These are phyloP conservation scores for Calyptomena viridis DNA, from an alignment of 2,113 vertebrate species.

Conservation along the genomic window DNA sequence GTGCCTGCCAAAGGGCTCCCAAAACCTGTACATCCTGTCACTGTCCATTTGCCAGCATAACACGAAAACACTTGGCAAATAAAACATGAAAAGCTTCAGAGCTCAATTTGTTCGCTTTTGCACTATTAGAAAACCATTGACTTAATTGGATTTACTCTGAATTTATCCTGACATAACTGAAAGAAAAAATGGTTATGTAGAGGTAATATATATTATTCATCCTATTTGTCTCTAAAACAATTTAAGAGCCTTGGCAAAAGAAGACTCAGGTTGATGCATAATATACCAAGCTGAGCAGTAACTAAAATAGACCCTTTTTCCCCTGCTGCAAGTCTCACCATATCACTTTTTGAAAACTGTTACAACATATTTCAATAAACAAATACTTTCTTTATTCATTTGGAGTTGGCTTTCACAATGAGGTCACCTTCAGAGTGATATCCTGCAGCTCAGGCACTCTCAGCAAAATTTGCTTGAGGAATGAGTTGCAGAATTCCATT, in stretches of 20 bases:
- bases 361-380: constrained; percentile 30
- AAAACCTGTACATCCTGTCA: constrained; percentile 35
- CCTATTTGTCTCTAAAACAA: not conserved
- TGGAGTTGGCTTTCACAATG: constrained; percentile 21
- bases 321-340: not conserved
- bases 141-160: not conserved
- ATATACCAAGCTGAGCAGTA: not conserved
- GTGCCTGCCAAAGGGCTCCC: constrained; percentile 21
- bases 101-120: not conserved
- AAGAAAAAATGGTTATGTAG: not conserved
- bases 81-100: constrained; percentile 16
- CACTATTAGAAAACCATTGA: not conserved
- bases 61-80: constrained; percentile 41
- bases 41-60: constrained; percentile 14
- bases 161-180: not conserved
- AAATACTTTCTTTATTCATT: constrained; percentile 35
- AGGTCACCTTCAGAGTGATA: not conserved
- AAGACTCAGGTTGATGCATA: not conserved
- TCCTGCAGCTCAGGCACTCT: constrained; percentile 16
- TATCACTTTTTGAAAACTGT: constrained; percentile 1
- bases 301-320: constrained; percentile 16
- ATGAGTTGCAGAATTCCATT: not conserved
- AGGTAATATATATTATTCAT: not conserved
- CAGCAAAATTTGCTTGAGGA: not conserved
- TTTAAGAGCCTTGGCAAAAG: not conserved